Evolutionary conservation across 1,140 invertebrate species (phyloP), one percentile per base, ranked within the genome.

Genomic region (Nasonia longicornis): DNA sequence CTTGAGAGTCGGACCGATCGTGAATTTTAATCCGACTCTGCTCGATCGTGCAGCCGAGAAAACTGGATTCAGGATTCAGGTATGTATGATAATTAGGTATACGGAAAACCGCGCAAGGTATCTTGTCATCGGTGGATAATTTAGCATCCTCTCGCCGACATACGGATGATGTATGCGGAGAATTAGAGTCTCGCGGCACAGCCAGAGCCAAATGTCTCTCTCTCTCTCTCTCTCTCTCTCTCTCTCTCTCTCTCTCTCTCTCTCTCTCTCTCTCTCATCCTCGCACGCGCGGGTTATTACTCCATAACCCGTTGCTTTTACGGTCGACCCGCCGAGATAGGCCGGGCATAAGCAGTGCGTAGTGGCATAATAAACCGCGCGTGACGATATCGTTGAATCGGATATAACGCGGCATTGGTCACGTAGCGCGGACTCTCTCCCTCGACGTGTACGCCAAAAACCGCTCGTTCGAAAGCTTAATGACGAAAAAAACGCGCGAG

Each of bases 241-340:
- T 16, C 48, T 52, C 48, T 52, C 48, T 52, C 45, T 10, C 45
- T 16, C 48, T 52, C 48, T 52, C 48, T 52, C 45, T 10, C 45
- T 48, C 48, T 16, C 48, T 58, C 52, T 58, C 16, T n/a, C 48
- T 14, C 48, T 52, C 52, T 6, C 52, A 6, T 3, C 16, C 52
- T 7, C 38, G 66, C 80, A 77, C n/a, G 73, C 48, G 4, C 45
- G 76, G 81, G 81, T 85, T 85, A 85, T 85, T 85, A 84, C 84
- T 84, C 81, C 78, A 84, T 84, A 85, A 84, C 81, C 79, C 84
- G 79, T 83, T 83, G 83, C 83, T 84, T 85, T 85, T 85, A 85
- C 73, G 74, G 72, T 45, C 64, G 73, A 70, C 69, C 14, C 72
- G 22, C 20, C 77, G 72, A 83, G 76, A 79, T 82, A 81, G 70